phyloP scores from a whole-genome alignment of 1,140 invertebrate genomes.

The Pseudoatta argentina region DNA sequence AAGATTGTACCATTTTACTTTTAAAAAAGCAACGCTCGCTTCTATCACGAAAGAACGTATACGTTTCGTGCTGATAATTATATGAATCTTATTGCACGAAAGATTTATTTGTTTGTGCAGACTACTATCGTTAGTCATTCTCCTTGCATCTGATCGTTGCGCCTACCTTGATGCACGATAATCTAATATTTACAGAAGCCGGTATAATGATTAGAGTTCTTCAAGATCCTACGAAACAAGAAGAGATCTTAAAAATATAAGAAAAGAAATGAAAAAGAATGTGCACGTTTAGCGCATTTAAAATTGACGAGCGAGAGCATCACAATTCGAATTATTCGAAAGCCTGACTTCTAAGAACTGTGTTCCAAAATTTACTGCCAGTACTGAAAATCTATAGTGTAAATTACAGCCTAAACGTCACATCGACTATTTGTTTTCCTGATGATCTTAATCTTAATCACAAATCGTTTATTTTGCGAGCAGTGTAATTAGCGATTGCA shows the following conservation, averaged over 20 bases:
- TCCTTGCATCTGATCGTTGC: conserved; percentile 47
- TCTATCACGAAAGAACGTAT: not conserved
- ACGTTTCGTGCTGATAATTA: conserved; percentile 11
- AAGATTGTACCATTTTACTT: not conserved
- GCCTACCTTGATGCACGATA: conserved; percentile 49
- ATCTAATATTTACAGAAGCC: conserved; percentile 71
- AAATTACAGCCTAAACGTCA: not conserved
- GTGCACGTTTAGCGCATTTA: not conserved
- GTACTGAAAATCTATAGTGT: too few species aligned
- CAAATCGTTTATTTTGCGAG: not conserved
- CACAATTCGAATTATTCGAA: not conserved
- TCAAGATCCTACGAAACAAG: conserved; percentile 39
- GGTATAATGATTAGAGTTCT: conserved; percentile 46
- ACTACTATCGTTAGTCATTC: not conserved
- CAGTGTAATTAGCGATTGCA: not conserved
- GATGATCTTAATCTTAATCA: not conserved
- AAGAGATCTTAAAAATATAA: conserved; percentile 21
- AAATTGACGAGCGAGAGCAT: not conserved
- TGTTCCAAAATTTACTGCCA: too few species aligned
- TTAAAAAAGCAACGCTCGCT: not conserved
- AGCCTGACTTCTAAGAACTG: not conserved
- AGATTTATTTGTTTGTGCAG: not conserved
- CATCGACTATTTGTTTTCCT: not conserved
- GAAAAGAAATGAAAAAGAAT: not conserved
- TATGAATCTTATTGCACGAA: not conserved